Percentiles rank a stretch among this genome's conserved stretches.
Evolutionary conservation across 2,113 vertebrate genomes (phyloP).

Genomic region (Petroica traversi): DNA sequence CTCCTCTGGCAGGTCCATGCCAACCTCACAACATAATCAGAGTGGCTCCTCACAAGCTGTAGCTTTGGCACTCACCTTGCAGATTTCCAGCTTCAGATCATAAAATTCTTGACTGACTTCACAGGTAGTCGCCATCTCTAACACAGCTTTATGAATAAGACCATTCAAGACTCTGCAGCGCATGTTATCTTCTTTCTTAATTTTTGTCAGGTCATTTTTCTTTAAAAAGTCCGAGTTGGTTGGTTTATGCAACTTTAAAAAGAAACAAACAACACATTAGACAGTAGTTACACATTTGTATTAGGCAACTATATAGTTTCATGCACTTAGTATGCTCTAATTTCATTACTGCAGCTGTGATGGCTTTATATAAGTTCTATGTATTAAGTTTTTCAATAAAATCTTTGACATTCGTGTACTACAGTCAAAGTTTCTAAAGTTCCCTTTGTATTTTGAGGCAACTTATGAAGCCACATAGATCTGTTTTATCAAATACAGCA

Average conservation of each 20-base stretch:
- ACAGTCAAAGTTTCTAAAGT: neutral
- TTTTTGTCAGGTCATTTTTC: conserved; percentile 38
- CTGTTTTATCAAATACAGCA: neutral
- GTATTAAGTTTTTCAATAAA: neutral
- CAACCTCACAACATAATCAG: fast-evolving
- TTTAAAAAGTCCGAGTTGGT: neutral
- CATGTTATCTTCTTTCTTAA: conserved; percentile 67
- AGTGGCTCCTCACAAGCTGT: neutral
- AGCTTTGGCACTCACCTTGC: conserved; percentile 71
- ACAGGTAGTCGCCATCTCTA: conserved; percentile 69
- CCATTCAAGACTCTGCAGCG: conserved; percentile 71
- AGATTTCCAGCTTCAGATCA: conserved; percentile 78
- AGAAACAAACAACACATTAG: neutral
- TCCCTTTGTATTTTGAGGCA: neutral
- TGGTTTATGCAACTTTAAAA: conserved; percentile 49
- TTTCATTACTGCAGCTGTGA: neutral
- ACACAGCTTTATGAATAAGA: conserved; percentile 77
- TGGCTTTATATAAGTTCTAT: neutral
- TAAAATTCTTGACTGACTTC: conserved; percentile 78
- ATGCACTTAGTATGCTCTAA: neutral
- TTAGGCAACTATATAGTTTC: neutral
- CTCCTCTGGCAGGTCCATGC: fast-evolving
- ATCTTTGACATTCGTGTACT: neutral
- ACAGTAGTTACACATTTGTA: neutral
- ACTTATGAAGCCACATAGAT: neutral